These are phyloP conservation scores for Moxostoma hubbsi DNA, from an alignment of 2,797 vertebrate species.

Conservation along the genomic window DNA sequence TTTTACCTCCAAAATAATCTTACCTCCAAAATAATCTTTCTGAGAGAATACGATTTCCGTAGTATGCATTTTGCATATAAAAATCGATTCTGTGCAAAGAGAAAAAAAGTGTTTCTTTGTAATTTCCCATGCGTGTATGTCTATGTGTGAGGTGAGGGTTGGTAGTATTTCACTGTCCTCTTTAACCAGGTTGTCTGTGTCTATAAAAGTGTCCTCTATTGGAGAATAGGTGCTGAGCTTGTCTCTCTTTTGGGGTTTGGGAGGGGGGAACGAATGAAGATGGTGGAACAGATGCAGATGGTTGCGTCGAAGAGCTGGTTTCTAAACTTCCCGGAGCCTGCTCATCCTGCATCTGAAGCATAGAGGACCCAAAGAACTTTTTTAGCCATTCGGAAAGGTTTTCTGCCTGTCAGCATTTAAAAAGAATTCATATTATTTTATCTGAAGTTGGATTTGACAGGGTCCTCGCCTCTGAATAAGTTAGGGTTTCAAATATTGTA, in stretches of 20 bases:
- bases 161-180: conserved; percentile 93
- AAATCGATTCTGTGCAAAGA: conserved; percentile 97
- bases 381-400: neutral
- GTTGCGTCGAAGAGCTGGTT: conserved; percentile 62
- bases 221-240: conserved; percentile 83
- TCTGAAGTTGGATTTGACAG: neutral
- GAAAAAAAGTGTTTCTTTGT: conserved; percentile 75
- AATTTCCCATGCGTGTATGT: conserved; percentile 57
- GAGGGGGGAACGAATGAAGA: conserved; percentile 78
- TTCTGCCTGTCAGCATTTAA: no score
- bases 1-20: neutral
- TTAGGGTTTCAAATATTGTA: conserved; percentile 94
- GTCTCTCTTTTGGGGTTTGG: conserved; percentile 80
- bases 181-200: conserved; percentile 94
- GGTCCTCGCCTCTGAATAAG: conserved; percentile 88
- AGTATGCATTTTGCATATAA: conserved; percentile 89
- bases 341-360: conserved; percentile 87
- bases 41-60: conserved; percentile 56
- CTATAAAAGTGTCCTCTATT: conserved; percentile 93
- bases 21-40: conserved; percentile 21
- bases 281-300: conserved; percentile 67
- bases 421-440: neutral
- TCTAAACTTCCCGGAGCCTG: conserved; percentile 67
- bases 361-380: no score
- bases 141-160: neutral